phyloP scores from a whole-genome alignment of 2,888 invertebrate genomes.

The Ganaspis brasiliensis region DNA sequence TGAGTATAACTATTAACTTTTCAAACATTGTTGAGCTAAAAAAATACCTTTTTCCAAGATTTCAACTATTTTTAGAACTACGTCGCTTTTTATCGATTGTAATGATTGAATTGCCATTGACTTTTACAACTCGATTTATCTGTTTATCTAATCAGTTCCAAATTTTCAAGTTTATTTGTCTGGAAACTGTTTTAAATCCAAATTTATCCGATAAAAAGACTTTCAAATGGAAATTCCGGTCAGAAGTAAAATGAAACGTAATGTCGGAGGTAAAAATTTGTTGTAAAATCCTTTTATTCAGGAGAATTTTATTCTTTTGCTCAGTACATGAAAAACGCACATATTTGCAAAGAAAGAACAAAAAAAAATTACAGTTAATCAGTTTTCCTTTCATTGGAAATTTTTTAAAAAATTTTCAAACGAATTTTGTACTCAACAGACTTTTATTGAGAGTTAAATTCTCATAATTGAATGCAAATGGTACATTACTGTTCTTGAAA shows the following conservation, averaged over 20 bases:
- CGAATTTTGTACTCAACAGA: too few species aligned
- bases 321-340: background rate
- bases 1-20: background rate
- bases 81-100: background rate
- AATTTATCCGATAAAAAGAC: constrained; percentile 9
- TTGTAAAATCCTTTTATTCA: background rate
- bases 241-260: background rate
- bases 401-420: too few species aligned
- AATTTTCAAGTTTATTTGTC: constrained; percentile 11
- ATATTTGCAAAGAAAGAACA: background rate
- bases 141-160: background rate
- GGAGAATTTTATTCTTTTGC: background rate
- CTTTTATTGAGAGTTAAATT: too few species aligned
- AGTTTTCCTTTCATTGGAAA: too few species aligned
- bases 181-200: constrained; percentile 6
- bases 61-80: too few species aligned
- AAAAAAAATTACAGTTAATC: background rate
- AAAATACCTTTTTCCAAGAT: background rate
- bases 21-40: background rate
- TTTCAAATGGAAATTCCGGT: background rate
- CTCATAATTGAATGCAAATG: too few species aligned
- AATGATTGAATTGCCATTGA: constrained; percentile 1
- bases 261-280: constrained; percentile 2
- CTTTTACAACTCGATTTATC: constrained; percentile 1
- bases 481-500: too few species aligned